Base-by-base conservation (phyloP, 2,797 vertebrate species). In the Rhynchotus rufescens region DNA sequence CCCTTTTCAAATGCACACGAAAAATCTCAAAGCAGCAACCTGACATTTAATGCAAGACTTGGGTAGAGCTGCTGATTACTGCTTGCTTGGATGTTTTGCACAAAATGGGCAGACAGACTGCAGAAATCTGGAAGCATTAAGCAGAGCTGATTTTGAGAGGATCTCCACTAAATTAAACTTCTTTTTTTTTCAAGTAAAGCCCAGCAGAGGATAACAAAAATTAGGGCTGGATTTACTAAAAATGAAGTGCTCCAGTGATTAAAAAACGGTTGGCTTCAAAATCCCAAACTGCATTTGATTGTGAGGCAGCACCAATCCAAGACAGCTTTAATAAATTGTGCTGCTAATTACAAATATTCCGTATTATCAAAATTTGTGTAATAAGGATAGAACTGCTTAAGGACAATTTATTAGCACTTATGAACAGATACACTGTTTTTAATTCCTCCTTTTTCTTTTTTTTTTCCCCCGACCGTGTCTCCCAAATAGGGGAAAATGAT, bases 81-180 rank as follows among this genome's bases (percentile, higher is more conserved):
- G 68, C 84, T 91, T 30, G 71, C 72, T 69, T 44, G 64, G 30
- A 10, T 67, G 82, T 65, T 92, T 38, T 66, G 66, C 78, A 47
- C 52, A 65, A 72, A 79, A 61, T 0, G 6, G 85, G 94, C 83
- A 87, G 91, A 51, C 52, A 86, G 80, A 22, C 68, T 72, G 84
- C 89, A 73, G 87, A 72, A 92, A 94, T 87, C 92, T 96, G 89
- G 88, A 52, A 92, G 94, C 90, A 91, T 96, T 95, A 95, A 94
- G 83, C 72, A 82, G 89, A 88, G 92, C 89, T 86, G 93, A 93
- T 95, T 93, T 95, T 80, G 90, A 95, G 92, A 89, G 91, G 81
- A 96, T 96, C 89, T 92, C 93, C 86, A 92, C 77, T 83, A 96
- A 97, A 96, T 97, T 93, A 96, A 97, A 96, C 88, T 96, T 49